phyloP scores from a whole-genome alignment of 1,140 invertebrate genomes.

The Cylas formicarius region DNA sequence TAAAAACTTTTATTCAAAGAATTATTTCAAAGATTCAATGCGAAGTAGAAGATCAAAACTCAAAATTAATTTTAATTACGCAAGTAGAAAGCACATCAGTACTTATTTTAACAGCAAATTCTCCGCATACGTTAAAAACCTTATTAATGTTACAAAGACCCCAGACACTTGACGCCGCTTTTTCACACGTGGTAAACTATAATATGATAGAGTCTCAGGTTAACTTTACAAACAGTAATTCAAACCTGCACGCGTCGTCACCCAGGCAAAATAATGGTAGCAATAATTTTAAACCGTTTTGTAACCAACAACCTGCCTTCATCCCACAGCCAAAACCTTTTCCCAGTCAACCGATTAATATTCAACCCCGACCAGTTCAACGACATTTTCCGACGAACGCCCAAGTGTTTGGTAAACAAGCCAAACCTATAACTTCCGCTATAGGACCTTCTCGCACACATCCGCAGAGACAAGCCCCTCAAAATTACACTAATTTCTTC shows the following conservation, averaged over 20 bases:
- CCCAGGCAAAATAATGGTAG: background rate
- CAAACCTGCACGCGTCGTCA: background rate
- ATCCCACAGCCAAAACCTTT: background rate
- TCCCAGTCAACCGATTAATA: too few species aligned
- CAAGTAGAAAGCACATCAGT: conserved; percentile 8
- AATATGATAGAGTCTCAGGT: too few species aligned
- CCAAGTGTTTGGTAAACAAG: conserved; percentile 1
- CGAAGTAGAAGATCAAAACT: background rate
- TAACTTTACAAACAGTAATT: background rate
- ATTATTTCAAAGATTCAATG: conserved; percentile 6
- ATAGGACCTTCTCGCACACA: background rate
- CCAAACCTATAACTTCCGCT: background rate
- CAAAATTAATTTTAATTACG: background rate
- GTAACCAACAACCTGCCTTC: background rate
- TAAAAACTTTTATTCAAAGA: conserved; percentile 8
- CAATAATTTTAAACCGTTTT: conserved; percentile 2
- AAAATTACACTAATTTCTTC: background rate
- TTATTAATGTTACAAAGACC: too few species aligned
- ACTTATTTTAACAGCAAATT: conserved; percentile 4
- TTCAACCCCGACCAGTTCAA: conserved; percentile 2
- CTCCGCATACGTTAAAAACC: conserved; percentile 1
- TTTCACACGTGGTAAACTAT: too few species aligned
- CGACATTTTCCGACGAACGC: background rate
- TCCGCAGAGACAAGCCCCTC: background rate
- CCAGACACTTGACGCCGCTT: background rate